Evolutionary conservation across 2,113 vertebrate genomes (phyloP).

Genomic region (Equus przewalskii): DNA sequence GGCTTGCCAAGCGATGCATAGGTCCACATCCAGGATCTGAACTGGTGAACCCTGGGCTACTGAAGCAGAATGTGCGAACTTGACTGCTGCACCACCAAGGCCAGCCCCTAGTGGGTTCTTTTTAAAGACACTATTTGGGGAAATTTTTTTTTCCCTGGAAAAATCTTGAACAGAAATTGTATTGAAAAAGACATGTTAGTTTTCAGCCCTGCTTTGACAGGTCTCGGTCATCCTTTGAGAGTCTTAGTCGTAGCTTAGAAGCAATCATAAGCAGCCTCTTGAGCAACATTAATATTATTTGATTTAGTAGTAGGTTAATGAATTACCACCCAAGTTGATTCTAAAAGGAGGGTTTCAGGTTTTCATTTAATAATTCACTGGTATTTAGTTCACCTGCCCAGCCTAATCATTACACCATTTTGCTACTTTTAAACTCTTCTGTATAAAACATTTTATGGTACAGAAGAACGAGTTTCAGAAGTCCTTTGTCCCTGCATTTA

Average conservation of each 20-base stretch:
- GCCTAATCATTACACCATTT: not conserved
- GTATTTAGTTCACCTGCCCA: not conserved
- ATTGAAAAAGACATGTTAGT: constrained; percentile 8
- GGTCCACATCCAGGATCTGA: no score
- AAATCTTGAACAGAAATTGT: constrained; percentile 23
- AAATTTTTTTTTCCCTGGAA: not conserved
- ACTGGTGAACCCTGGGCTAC: no score
- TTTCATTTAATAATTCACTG: constrained; percentile 40
- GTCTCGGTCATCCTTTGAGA: not conserved
- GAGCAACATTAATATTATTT: not conserved
- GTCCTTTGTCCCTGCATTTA: constrained; percentile 1
- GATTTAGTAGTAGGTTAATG: not conserved
- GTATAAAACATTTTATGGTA: not conserved
- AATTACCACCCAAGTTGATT: constrained; percentile 6
- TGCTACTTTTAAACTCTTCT: constrained; percentile 11
- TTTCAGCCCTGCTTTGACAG: not conserved
- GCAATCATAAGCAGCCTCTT: not conserved
- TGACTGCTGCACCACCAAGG: no score
- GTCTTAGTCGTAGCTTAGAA: not conserved
- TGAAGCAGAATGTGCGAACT: no score
- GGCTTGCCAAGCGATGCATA: no score
- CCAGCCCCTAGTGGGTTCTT: not conserved
- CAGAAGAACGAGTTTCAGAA: constrained; percentile 15
- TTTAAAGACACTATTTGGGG: not conserved
- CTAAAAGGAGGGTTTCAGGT: not conserved